Evolutionary conservation across 2,113 vertebrate genomes (phyloP), one percentile per base, ranked within the genome.

Genomic region (Gobio gobio): DNA sequence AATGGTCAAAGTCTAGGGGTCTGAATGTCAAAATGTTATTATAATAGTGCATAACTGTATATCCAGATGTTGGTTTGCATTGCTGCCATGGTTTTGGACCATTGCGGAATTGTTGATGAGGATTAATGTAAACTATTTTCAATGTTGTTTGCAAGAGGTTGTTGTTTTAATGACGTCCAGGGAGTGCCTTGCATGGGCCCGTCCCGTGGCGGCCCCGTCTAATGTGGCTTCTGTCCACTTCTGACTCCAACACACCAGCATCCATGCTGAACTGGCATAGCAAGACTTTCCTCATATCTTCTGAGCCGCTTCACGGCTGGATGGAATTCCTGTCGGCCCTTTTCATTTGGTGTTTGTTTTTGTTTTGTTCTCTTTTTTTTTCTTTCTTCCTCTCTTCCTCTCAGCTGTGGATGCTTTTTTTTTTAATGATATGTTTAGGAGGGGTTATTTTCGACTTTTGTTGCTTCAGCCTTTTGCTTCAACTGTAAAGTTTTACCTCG

Each of bases 281-380:
- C 79, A 33, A 68, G 79, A 82, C 79, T 68, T 68, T 82, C 79
- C 45, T 82, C 79, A 82, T 82, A 36, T 68, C 79, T 80, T 64
- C 73, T 20, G 43, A 64, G 56, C 78, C 16, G 10, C 20, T 22
- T 68, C 61, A 68, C 24, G 78, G 45, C 45, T 59, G 77, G 22
- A 8, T 79, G 77, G 56, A 79, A 79, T 47, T 79, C 36, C 1
- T 2, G 0, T 10, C n/a, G 14, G 58, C 12, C 40, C 78, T 79
- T 64, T 82, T 68, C 45, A 33, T 51, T 29, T 18, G 24, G 16
- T 63, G 24, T 68, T 82, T 68, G 63, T 33, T 29, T 49, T 64
- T 29, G 26, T 20, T 14, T 29, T 47, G 3, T 64, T 63, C 13
- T 13, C 20, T 12, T 47, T 33, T 72, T 72, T 16, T 24, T 43